A percentile compares a stretch with the other conserved stretches of the same genome.
Evolutionary conservation across 2,797 vertebrate species (phyloP).

Genomic region (Xerus rutilus): DNA sequence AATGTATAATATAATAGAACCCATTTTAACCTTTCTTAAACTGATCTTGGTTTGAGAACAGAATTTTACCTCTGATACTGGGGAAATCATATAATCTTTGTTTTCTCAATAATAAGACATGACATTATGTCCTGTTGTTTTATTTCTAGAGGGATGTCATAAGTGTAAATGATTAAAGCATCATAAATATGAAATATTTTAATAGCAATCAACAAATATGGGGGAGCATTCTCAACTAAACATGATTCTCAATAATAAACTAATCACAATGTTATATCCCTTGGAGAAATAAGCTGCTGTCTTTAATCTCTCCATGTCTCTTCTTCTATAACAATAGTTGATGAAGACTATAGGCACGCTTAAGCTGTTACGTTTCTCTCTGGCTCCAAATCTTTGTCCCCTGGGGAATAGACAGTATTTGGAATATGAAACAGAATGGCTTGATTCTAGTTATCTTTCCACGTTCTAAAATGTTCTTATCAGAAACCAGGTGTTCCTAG

Average conservation of each 20-base stretch:
- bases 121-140: background rate
- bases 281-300: background rate
- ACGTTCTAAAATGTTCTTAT: background rate
- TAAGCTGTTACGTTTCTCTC: background rate
- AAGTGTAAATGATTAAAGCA: background rate
- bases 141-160: background rate
- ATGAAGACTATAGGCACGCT: background rate
- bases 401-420: background rate
- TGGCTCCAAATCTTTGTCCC: background rate
- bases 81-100: background rate
- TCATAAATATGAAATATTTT: background rate
- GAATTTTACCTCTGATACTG: background rate
- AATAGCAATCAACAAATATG: background rate
- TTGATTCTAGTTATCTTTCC: background rate
- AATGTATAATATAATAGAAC: background rate
- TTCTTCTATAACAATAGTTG: background rate
- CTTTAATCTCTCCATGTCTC: background rate
- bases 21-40: background rate
- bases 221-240: background rate
- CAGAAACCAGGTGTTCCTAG: background rate
- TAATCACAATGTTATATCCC: background rate
- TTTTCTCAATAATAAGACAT: background rate
- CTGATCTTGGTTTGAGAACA: background rate
- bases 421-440: background rate
- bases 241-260: background rate